phyloP scores from a whole-genome alignment of 37 sponge, comb jelly and placozoan species.

The Amphimedon queenslandica region DNA sequence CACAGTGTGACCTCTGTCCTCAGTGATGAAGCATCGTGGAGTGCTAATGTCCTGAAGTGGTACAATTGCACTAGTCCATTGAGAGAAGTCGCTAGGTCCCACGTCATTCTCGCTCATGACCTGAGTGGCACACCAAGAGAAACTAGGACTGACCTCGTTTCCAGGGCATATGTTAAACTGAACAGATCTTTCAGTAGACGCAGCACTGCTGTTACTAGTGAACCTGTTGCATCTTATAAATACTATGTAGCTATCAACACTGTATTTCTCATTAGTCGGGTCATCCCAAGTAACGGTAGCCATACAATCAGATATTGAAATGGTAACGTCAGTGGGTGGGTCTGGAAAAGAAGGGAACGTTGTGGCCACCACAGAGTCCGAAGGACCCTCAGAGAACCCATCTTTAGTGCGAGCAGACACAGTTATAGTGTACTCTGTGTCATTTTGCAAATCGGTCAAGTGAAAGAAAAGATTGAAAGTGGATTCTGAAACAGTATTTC shows the following conservation, averaged over 20 bases:
- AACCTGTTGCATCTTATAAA: neutral
- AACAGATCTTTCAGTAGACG: neutral
- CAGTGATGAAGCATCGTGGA: neutral
- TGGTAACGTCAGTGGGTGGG: neutral
- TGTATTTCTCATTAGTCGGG: neutral
- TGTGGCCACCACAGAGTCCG: neutral
- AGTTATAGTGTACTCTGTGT: neutral
- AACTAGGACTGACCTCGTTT: neutral
- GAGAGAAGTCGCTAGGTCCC: neutral
- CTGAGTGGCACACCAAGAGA: neutral
- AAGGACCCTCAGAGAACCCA: neutral
- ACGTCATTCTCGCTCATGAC: neutral
- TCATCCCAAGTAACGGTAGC: neutral
- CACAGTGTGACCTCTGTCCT: neutral
- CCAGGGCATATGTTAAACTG: neutral
- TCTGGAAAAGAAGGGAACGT: neutral
- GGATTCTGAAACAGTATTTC: neutral
- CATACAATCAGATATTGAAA: neutral
- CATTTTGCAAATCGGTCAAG: neutral
- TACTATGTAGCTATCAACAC: neutral
- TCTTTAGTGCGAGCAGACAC: neutral
- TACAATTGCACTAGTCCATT: neutral
- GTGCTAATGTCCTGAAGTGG: neutral
- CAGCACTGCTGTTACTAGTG: neutral
- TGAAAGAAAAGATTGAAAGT: neutral